Evolutionary conservation across 2,113 vertebrate genomes (phyloP), one percentile per base, ranked within the genome.

Genomic region (Eleginops maclovinus): DNA sequence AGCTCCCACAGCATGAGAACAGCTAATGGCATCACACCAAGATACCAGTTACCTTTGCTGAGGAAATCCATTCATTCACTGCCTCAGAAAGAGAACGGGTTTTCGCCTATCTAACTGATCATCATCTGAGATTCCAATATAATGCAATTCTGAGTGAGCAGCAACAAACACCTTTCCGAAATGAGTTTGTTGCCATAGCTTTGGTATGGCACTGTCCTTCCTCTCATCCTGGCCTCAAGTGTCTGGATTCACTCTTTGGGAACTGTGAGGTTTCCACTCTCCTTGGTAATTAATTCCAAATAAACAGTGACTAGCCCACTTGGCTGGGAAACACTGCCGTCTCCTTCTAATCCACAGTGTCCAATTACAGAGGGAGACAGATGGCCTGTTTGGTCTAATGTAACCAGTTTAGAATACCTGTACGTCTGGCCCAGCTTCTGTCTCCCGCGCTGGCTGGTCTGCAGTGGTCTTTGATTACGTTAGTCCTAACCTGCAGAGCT

Each of bases 261-360:
- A 84, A 79, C 64, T 56, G 86, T 47, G 59, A 65, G 82, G 56
- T 87, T 89, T 87, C 81, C 72, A 75, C 80, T 92, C 88, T 88
- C 87, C 81, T 88, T 64, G 84, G 80, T 93, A 90, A 89, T 90
- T 87, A 84, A 88, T 82, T 91, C 87, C 81, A 91, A 92, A 92
- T 88, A 92, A 93, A 92, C 88, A 88, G 77, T 62, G 90, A 90
- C 86, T 86, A 85, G 70, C 80, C 90, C 79, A 89, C 84, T 92
- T 90, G 88, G 91, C 91, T 77, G 73, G 74, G 67, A 84, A 86
- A 83, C 21, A 13, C 80, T 1, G 63, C 75, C 59, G 62, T 83
- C 82, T 87, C 72, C 75, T 66, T 67, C 78, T 88, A 80, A 90
- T 91, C 76, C 87, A 26, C 73, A 51, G 91, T 78, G 80, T 90